Conservation (phyloP, 2,113 vertebrate species). For the Neoarius graeffei region DNA sequence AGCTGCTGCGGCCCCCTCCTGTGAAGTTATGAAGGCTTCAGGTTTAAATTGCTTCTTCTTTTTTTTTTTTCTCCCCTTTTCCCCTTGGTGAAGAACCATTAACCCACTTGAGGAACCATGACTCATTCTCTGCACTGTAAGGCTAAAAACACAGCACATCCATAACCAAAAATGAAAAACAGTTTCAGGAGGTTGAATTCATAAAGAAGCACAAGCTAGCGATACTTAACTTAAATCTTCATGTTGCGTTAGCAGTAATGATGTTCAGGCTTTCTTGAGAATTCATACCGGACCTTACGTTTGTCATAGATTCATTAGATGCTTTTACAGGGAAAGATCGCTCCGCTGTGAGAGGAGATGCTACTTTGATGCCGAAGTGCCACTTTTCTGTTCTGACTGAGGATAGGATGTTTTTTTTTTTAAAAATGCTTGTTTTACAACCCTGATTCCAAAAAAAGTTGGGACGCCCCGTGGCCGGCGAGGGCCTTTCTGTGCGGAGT, state of each 20-base stretch:
- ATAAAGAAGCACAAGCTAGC: conserved; percentile 41
- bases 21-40: neutral
- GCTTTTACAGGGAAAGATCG: neutral
- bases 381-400: neutral
- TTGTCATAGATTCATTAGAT: neutral
- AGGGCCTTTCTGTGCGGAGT: no score
- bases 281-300: neutral
- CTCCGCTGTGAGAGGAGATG: neutral
- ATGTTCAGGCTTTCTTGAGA: neutral
- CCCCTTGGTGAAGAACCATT: neutral
- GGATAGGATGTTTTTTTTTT: neutral
- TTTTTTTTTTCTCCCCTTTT: neutral
- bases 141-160: neutral
- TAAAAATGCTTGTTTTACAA: no score
- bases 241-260: neutral
- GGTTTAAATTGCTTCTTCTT: neutral
- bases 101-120: conserved; percentile 17
- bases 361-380: neutral
- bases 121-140: conserved; percentile 22
- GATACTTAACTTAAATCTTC: conserved; percentile 34
- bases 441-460: no score
- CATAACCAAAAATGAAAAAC: neutral
- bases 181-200: conserved; percentile 33
- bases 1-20: neutral
- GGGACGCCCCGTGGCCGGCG: no score